Conservation (phyloP, 2,113 vertebrate species). For the Sakesphorus luctuosus region DNA sequence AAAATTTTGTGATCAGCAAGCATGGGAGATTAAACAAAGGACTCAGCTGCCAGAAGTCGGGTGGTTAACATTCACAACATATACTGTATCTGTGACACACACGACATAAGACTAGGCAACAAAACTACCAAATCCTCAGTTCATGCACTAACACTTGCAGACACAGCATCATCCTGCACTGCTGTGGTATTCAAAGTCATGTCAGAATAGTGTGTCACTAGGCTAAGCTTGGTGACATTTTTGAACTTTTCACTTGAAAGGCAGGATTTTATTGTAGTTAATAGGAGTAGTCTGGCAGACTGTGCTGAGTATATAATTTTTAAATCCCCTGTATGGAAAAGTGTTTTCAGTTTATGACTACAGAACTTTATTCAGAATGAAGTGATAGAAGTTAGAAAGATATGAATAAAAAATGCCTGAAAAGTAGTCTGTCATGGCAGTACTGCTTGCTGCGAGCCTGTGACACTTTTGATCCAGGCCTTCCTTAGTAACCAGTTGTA, state of each 20-base stretch:
- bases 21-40: background rate
- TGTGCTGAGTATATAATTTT: background rate
- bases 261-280: accelerated
- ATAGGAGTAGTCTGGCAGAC: background rate
- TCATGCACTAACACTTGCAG: background rate
- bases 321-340: background rate
- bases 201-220: background rate
- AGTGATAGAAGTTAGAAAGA: background rate
- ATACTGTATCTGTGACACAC: background rate
- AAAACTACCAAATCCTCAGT: background rate
- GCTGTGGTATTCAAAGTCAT: background rate
- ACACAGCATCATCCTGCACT: background rate
- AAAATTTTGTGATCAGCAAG: background rate
- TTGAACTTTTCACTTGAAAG: background rate
- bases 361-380: background rate
- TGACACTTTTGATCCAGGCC: too few species aligned
- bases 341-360: background rate
- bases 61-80: background rate
- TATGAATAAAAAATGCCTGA: background rate
- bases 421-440: background rate
- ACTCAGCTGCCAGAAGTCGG: accelerated
- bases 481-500: too few species aligned
- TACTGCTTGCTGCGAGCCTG: too few species aligned
- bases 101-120: background rate
- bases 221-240: background rate